Evolutionary conservation across 2,888 invertebrate species (phyloP).

Genomic region (Rhodophaea formosa): DNA sequence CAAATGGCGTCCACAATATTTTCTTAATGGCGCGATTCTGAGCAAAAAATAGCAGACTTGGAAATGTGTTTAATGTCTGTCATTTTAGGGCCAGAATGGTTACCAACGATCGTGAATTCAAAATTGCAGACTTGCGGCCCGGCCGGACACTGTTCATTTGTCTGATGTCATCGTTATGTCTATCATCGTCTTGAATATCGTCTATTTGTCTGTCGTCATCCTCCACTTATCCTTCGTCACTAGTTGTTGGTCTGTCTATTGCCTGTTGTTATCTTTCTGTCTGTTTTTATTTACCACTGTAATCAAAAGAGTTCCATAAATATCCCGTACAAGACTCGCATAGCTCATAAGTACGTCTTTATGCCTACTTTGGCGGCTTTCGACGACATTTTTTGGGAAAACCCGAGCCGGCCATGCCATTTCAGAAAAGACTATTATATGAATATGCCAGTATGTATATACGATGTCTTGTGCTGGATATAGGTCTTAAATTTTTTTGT

Average conservation of each 20-base stretch:
- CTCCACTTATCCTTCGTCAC: too few species aligned
- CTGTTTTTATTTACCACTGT: not conserved
- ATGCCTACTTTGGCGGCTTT: not conserved
- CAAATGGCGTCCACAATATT: too few species aligned
- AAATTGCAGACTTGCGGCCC: too few species aligned
- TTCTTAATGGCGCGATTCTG: too few species aligned
- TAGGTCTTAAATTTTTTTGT: not conserved
- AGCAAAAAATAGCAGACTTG: too few species aligned
- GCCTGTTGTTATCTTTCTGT: not conserved
- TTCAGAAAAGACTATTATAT: not conserved
- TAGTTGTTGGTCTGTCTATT: not conserved
- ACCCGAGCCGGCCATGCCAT: not conserved
- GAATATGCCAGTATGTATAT: too few species aligned
- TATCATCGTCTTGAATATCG: not conserved
- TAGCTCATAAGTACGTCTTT: not conserved
- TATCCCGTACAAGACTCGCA: not conserved
- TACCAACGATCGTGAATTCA: too few species aligned
- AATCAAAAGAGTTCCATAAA: not conserved
- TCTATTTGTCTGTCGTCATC: not conserved
- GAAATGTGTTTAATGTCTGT: too few species aligned
- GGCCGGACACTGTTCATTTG: not conserved
- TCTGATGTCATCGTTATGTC: not conserved
- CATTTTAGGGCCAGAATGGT: too few species aligned
- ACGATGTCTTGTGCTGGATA: not conserved
- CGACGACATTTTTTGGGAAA: not conserved